A percentile compares a stretch with the other conserved stretches of the same genome.
phyloP scores from a whole-genome alignment of 2,113 vertebrate species.

The Lophotis ruficrista region DNA sequence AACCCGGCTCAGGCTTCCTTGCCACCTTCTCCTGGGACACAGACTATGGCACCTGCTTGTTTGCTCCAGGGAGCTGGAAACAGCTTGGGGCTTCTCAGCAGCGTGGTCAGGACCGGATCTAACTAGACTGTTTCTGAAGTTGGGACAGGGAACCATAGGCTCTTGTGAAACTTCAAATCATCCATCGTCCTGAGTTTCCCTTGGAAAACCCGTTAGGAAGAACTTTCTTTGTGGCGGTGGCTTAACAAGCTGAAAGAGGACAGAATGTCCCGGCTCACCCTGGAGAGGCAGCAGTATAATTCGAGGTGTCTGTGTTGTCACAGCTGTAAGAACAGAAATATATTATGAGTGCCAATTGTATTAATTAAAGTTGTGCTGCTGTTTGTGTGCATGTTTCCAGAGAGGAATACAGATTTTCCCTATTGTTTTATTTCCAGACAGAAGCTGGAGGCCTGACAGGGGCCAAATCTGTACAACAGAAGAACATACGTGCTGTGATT shows the following conservation, averaged over 20 bases:
- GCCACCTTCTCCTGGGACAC: background rate
- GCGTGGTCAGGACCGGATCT: fast-evolving
- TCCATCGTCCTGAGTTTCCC: background rate
- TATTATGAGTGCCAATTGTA: constrained; percentile 37
- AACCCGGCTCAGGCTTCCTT: background rate
- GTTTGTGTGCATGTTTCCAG: background rate
- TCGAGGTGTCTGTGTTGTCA: background rate
- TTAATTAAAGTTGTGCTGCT: constrained; percentile 50
- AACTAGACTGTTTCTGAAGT: background rate
- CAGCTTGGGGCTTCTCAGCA: background rate
- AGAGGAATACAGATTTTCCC: constrained; percentile 36
- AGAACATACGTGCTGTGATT: background rate
- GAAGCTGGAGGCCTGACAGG: background rate
- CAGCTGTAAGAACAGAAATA: constrained; percentile 48
- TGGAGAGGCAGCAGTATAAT: background rate
- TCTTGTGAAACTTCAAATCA: background rate
- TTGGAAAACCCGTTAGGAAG: background rate
- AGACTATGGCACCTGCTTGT: background rate
- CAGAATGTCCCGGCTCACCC: background rate
- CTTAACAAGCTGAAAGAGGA: background rate
- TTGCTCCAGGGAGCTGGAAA: background rate
- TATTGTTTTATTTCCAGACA: constrained; percentile 9
- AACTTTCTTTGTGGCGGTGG: background rate
- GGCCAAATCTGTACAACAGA: background rate
- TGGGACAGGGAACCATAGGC: background rate